These are phyloP conservation scores for Pongo pygmaeus DNA, from an alignment of 2,113 vertebrate species.

Conservation along the genomic window DNA sequence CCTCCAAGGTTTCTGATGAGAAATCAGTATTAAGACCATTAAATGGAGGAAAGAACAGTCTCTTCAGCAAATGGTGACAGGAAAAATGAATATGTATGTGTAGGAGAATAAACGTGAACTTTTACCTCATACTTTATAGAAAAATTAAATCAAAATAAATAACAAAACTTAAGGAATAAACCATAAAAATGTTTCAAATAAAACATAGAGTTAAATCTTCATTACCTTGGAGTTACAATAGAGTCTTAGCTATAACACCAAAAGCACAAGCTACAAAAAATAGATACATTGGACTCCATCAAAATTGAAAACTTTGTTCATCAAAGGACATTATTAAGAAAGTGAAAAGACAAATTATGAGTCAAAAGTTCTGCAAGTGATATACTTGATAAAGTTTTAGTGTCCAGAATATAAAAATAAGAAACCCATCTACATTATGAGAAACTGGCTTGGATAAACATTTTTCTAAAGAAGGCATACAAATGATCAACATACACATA, in stretches of 20 bases:
- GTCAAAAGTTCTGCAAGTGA: too few relatives aligned
- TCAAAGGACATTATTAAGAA: neutral
- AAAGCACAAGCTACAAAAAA: neutral
- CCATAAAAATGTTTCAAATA: neutral
- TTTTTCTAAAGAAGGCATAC: too few relatives aligned
- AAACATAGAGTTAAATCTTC: neutral
- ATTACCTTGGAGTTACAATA: neutral
- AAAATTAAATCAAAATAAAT: neutral
- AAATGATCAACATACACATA: neutral
- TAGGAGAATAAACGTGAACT: neutral
- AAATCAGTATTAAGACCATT: neutral
- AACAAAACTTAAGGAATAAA: neutral
- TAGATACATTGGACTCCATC: neutral
- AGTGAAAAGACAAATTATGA: neutral
- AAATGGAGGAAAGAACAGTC: neutral
- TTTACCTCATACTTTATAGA: neutral
- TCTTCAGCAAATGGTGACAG: neutral
- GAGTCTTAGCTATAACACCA: neutral
- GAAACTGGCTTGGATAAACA: too few relatives aligned
- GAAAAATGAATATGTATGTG: neutral
- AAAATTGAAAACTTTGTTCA: neutral
- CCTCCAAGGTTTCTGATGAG: neutral
- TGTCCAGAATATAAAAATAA: too few relatives aligned
- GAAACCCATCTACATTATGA: too few relatives aligned
- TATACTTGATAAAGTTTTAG: too few relatives aligned